Evolutionary conservation across 2,113 vertebrate species (phyloP), one percentile per base, ranked within the genome.

Genomic region (Hipposideros armiger): DNA sequence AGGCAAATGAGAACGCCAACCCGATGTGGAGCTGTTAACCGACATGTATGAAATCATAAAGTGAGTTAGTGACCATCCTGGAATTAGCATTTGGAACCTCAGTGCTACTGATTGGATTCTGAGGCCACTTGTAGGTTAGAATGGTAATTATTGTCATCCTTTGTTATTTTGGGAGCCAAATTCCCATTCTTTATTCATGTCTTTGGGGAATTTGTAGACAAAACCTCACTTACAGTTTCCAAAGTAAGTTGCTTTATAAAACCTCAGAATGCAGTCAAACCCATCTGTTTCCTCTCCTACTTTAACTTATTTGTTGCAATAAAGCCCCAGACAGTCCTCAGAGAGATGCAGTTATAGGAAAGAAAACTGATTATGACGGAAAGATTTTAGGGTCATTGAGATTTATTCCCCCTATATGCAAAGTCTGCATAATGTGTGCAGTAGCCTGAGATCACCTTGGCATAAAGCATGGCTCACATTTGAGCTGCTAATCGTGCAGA

Each of bases 171-270:
- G 60, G 42, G 56, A 91, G 24, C 32, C 7, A 69, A 91, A 94
- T 88, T 85, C 69, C 76, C 85, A 88, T 76, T 97, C 86, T 95
- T 96, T 91, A 81, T 90, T 89, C 78, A 87, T 91, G 77, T 50
- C 69, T 90, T 91, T 89, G 47, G 91, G 64, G 80, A 80, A 96
- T 97, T 93, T 96, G 73, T 96, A 94, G 86, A 90, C 73, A 95
- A 95, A 97, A 91, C 32, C 90, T 77, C 40, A 72, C 72, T 94
- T 89, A 92, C 19, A 96, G 36, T 96, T 96, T 96, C 64, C 89
- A 94, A 95, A 97, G 96, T 80, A 80, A 97, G 69, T 93, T 95
- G 73, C 91, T 97, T 97, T 94, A 93, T 96, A 94, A 96, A 97
- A 93, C 83, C 89, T 73, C 91, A 87, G 69, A 95, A 96, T 94